Conservation (phyloP, 2,113 vertebrate species). For the Steatornis caripensis region DNA sequence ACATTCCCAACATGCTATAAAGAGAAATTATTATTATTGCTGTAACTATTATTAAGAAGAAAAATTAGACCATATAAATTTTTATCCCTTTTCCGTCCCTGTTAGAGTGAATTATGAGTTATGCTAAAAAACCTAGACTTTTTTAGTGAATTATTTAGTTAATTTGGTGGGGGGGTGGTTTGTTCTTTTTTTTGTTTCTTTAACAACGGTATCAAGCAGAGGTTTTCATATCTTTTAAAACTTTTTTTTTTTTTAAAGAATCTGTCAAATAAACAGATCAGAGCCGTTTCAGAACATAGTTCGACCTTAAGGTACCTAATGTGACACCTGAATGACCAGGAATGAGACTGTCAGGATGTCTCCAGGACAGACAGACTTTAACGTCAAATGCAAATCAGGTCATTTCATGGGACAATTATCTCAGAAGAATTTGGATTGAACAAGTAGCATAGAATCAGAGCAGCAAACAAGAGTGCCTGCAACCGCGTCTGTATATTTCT, state of each 20-base stretch:
- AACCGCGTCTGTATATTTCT: fast-evolving
- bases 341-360: neutral
- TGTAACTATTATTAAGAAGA: neutral
- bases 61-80: neutral
- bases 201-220: neutral
- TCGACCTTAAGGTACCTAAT: neutral
- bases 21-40: neutral
- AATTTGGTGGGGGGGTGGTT: neutral
- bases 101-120: neutral
- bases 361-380: neutral
- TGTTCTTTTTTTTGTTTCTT: neutral
- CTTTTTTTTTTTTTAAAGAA: neutral
- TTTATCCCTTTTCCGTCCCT: neutral
- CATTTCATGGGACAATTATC: neutral
- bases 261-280: neutral
- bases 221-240: neutral
- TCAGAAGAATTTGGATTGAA: neutral
- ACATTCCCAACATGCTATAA: neutral
- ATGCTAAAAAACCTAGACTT: neutral
- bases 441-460: neutral
- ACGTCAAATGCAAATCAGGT: neutral
- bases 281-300: neutral
- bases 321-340: neutral
- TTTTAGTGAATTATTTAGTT: neutral
- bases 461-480: neutral